These are phyloP conservation scores for Andrena flavipes DNA, from an alignment of 2,888 invertebrate genomes.

Conservation along the genomic window DNA sequence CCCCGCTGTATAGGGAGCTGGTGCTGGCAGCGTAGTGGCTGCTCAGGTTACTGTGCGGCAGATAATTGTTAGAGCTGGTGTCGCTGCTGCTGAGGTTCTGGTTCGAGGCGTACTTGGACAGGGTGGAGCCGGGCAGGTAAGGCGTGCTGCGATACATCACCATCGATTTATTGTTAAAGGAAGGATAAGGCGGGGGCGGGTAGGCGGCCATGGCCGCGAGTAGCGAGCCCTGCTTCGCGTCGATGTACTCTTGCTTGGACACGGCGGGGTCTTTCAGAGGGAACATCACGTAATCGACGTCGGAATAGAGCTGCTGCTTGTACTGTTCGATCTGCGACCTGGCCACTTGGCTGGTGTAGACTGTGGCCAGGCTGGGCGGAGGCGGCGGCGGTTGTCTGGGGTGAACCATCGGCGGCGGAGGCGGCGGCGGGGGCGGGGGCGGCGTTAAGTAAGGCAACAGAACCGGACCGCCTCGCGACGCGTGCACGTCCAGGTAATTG, in stretches of 20 bases:
- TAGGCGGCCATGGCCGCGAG: constrained; percentile 88
- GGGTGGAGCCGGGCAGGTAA: constrained; percentile 88
- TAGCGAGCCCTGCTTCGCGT: constrained; percentile 93
- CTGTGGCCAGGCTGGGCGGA: constrained; percentile 89
- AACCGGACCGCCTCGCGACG: constrained; percentile 86
- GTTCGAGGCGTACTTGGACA: constrained; percentile 91
- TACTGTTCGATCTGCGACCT: constrained; percentile 94
- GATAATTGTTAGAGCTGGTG: constrained; percentile 76
- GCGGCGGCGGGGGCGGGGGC: constrained; percentile 90
- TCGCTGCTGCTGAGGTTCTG: constrained; percentile 88
- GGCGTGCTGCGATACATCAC: constrained; percentile 94
- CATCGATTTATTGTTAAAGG: constrained; percentile 87
- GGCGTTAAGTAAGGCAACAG: constrained; percentile 85
- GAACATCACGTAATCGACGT: constrained; percentile 96
- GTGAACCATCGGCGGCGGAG: constrained; percentile 81
- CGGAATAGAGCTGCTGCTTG: constrained; percentile 95
- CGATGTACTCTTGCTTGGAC: constrained; percentile 95
- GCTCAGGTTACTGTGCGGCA: constrained; percentile 78
- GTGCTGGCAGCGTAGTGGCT: constrained; percentile 84
- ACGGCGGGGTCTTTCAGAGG: constrained; percentile 95
- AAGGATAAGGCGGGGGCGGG: constrained; percentile 86
- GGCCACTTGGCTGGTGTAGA: constrained; percentile 89
- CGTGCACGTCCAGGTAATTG: constrained; percentile 88
- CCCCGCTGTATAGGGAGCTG: constrained; percentile 85
- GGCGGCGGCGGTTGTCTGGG: constrained; percentile 88